Percentiles rank a stretch among this genome's conserved stretches.
These are phyloP conservation scores for Hypocryptadius cinnamomeus DNA, from an alignment of 2,113 vertebrate species.

Conservation along the genomic window DNA sequence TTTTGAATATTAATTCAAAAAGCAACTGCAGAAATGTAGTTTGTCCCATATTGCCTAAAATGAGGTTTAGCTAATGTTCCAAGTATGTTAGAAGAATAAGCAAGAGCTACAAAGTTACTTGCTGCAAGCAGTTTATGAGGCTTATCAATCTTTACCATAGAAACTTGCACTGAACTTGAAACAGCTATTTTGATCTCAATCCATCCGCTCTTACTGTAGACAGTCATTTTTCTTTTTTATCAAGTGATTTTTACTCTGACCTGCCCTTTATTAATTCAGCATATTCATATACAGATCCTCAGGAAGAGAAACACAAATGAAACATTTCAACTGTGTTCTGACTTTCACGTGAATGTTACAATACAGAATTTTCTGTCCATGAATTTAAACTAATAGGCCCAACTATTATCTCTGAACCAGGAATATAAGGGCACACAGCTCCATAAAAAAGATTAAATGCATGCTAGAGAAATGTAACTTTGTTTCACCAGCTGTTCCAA, in stretches of 20 bases:
- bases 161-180: not conserved
- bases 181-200: not conserved
- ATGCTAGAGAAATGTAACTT: not conserved
- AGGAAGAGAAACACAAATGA: not conserved
- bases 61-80: not conserved
- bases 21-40: not conserved
- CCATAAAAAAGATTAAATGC: not conserved
- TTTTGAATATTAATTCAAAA: not conserved
- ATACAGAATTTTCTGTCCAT: not conserved
- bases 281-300: not conserved
- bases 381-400: not conserved
- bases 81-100: not conserved
- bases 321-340: not conserved
- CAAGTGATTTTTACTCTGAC: not conserved
- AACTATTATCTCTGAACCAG: not conserved
- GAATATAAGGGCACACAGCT: not conserved
- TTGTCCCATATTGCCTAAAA: not conserved
- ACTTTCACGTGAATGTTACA: not conserved
- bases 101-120: not conserved
- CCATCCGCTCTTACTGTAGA: not conserved
- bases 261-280: not conserved
- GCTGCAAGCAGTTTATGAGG: not conserved
- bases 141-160: not conserved
- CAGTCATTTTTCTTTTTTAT: not conserved
- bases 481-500: not conserved